Evolutionary conservation across 1,140 invertebrate genomes (phyloP).

Genomic region (Aphis craccivora): DNA sequence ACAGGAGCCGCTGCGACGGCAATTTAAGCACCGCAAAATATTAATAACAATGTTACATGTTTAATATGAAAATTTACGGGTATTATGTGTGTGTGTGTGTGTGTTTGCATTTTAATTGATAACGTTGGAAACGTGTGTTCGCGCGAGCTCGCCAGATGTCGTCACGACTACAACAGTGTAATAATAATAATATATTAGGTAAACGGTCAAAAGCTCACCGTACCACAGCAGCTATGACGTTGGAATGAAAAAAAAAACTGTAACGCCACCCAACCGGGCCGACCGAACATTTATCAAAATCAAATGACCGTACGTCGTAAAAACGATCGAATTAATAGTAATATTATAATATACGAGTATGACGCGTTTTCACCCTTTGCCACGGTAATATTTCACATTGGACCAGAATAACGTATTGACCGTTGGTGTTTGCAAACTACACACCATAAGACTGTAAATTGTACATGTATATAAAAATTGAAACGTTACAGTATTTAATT

Average conservation of each 20-base stretch:
- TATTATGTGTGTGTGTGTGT: not conserved
- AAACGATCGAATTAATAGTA: slow-evolving; percentile 34
- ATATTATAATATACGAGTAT: not conserved
- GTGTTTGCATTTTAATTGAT: not conserved
- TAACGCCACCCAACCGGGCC: not conserved
- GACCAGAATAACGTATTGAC: not conserved
- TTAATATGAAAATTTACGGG: not conserved
- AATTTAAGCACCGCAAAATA: not conserved
- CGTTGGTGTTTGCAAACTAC: not conserved
- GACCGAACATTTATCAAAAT: slow-evolving; percentile 4
- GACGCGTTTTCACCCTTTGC: not conserved
- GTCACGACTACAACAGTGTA: not conserved
- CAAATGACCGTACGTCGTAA: not conserved
- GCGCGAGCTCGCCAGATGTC: not conserved
- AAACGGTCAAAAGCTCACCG: not conserved
- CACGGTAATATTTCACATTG: not conserved
- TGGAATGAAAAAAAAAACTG: not conserved
- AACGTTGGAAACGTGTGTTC: not conserved
- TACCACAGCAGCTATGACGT: not conserved
- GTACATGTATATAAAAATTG: not conserved
- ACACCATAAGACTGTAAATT: not conserved
- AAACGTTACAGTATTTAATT: too few species aligned
- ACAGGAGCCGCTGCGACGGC: not conserved
- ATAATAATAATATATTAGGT: not conserved
- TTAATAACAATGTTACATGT: not conserved